Evolutionary conservation across 2,113 vertebrate genomes (phyloP), one percentile per base, ranked within the genome.

Genomic region (Thermophis baileyi): DNA sequence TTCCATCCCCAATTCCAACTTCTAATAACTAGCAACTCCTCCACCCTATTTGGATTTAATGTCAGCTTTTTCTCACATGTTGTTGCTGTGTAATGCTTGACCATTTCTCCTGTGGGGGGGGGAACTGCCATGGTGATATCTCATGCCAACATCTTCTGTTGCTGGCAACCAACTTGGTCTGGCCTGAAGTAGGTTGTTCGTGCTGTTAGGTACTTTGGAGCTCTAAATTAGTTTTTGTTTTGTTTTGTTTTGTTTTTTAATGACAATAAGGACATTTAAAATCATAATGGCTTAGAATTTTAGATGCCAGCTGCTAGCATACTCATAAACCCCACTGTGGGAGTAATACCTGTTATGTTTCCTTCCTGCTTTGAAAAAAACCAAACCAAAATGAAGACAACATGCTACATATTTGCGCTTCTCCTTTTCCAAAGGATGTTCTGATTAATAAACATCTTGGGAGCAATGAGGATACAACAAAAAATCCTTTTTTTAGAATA

Each of bases 231-330:
- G 91, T n/a, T 46, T 74, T 69, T 5, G 1, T 53, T 53, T 53
- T 16, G 50, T 18, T 53, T 63, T 63, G 60, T 6, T 18, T 74
- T 74, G n/a, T 54, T 81, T 85, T 57, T 30, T 40, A 24, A 53
- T 89, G 6, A 0, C 47, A 91, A 44, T 24, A 88, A 46, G 86
- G 81, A 74, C 40, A 89, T 95, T 90, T 93, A 95, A 96, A 95
- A 90, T 94, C 18, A 6, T 94, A 92, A 90, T 86, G 88, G 50
- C 47, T 89, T 92, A 89, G 85, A 95, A 63, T 47, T 63, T 94
- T 49, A 2, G 25, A 11, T 92, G 89, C 92, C 96, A 96, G 95
- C 94, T 97, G 96, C 89, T 93, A 74, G 50, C 27, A 89, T 92
- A 2, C 57, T 94, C 86, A 4, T 85, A 89, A 94, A 55, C 92